Conservation (phyloP, 2,113 vertebrate species). For the Jaculus jaculus region DNA sequence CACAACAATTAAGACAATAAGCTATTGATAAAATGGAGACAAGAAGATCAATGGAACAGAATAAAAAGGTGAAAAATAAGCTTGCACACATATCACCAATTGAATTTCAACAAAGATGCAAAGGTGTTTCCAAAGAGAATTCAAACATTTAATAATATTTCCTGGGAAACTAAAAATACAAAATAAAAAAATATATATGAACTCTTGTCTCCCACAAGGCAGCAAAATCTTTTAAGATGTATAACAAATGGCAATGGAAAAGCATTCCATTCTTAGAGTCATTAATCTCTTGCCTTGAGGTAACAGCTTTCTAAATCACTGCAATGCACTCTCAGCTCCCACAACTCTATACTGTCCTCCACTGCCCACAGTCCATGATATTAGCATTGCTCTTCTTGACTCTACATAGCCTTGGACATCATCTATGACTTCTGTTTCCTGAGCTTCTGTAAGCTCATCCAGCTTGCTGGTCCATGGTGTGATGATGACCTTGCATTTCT, state of each 20-base stretch:
- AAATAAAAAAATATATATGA: not conserved
- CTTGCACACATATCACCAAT: not conserved
- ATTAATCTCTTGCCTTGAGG: not conserved
- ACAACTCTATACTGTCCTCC: not conserved
- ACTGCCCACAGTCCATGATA: not conserved
- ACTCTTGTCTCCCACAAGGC: not conserved
- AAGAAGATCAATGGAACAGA: conserved; percentile 24
- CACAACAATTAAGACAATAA: conserved; percentile 7
- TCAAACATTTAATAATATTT: conserved; percentile 8
- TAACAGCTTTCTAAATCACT: not conserved
- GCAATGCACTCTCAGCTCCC: not conserved
- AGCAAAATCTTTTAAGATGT: conserved; percentile 6
- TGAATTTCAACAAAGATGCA: conserved; percentile 21
- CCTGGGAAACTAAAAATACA: conserved; percentile 4
- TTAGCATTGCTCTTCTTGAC: not conserved
- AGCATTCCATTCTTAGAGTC: not conserved
- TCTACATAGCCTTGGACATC: not conserved
- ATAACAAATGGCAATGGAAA: conserved; percentile 6
- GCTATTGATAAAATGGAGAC: not conserved
- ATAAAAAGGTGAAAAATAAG: not conserved
- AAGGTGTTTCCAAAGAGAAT: not conserved
- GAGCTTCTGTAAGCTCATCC: not conserved
- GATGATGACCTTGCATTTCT: too few species aligned
- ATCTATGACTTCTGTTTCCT: not conserved
- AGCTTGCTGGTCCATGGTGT: not conserved